Percentiles rank a stretch among this genome's conserved stretches.
Conservation (phyloP, 2,888 invertebrate genomes). For the Ypsolopha sequella region DNA sequence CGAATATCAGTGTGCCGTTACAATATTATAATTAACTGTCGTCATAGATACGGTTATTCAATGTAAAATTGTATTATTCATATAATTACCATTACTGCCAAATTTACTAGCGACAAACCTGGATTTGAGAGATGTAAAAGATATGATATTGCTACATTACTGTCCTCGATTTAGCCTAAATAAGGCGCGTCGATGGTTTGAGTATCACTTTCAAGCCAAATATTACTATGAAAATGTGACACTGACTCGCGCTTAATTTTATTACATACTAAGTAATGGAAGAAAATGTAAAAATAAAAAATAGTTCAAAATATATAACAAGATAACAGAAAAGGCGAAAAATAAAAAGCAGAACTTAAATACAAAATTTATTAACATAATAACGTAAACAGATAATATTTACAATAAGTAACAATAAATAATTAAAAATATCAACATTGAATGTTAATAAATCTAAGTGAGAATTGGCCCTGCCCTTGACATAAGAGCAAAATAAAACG, state of each 20-base stretch:
- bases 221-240: not conserved
- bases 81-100: not conserved
- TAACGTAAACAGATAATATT: conserved; percentile 47
- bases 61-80: conserved; percentile 23
- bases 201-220: conserved; percentile 9
- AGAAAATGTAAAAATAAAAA: not conserved
- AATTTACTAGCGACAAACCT: too few relatives aligned
- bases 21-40: conserved; percentile 31
- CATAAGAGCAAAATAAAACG: too few relatives aligned
- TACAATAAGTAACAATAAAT: conserved; percentile 24
- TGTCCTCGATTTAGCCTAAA: conserved; percentile 24
- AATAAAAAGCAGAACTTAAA: conserved; percentile 37
- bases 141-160: not conserved
- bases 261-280: not conserved
- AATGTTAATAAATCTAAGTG: conserved; percentile 8
- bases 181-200: conserved; percentile 28
- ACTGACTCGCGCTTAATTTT: too few relatives aligned
- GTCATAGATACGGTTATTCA: conserved; percentile 29
- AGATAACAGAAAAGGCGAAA: conserved; percentile 19
- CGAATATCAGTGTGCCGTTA: conserved; percentile 47
- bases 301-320: conserved; percentile 6
- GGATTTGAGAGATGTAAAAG: too few relatives aligned
- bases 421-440: conserved; percentile 31
- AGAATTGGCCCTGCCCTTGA: too few relatives aligned
- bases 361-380: conserved; percentile 48